Percentiles rank a stretch among this genome's conserved stretches.
Evolutionary conservation across 2,888 invertebrate genomes (phyloP).

Genomic region (Apantesis nais): DNA sequence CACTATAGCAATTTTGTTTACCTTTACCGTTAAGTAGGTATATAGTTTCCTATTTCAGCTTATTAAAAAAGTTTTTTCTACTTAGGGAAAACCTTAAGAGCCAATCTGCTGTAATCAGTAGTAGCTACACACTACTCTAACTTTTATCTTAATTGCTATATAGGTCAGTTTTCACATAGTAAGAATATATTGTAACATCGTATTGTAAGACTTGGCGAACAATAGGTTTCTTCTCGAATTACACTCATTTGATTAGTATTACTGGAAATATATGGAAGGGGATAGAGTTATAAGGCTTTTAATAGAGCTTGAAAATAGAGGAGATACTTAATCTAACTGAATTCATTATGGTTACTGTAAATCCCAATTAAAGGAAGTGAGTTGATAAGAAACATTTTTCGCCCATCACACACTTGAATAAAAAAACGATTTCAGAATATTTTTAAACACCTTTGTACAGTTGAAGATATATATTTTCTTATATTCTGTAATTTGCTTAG

Average conservation of each 20-base stretch:
- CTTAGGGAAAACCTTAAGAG: conserved; percentile 32
- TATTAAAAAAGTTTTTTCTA: conserved; percentile 63
- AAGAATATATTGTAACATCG: neutral
- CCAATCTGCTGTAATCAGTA: conserved; percentile 21
- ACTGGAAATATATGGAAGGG: neutral
- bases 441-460: too few species aligned
- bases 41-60: conserved; percentile 58
- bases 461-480: too few species aligned
- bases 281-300: neutral
- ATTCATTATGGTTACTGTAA: too few species aligned
- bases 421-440: too few species aligned
- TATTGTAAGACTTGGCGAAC: neutral
- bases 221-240: neutral
- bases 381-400: too few species aligned
- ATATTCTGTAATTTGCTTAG: too few species aligned
- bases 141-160: neutral
- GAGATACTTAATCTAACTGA: neutral
- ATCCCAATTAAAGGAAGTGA: too few species aligned
- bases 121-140: conserved; percentile 1
- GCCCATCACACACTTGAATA: too few species aligned
- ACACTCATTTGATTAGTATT: neutral
- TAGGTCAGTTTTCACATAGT: neutral
- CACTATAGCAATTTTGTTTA: conserved; percentile 50
- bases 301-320: neutral
- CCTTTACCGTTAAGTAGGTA: conserved; percentile 62